phyloP scores from a whole-genome alignment of 2,797 vertebrate genomes.

The Gadopsis marmoratus region DNA sequence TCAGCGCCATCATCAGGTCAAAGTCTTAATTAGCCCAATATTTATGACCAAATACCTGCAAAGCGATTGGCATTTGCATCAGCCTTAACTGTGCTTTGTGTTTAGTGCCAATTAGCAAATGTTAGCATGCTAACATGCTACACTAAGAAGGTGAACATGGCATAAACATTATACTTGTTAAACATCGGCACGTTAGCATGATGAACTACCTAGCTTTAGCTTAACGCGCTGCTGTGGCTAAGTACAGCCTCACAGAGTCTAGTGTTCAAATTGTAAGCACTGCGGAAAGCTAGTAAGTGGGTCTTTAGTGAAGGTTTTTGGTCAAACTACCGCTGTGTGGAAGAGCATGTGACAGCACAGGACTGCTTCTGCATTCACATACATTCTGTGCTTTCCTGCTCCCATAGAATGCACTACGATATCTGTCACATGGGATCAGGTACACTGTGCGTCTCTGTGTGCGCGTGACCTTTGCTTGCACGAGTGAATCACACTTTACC shows the following conservation, averaged over 20 bases:
- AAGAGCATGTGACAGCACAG: background rate
- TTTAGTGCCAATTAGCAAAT: background rate
- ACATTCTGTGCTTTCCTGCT: background rate
- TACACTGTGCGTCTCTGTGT: slow-evolving; percentile 9
- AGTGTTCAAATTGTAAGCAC: too few relatives aligned
- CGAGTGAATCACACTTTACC: slow-evolving; percentile 22
- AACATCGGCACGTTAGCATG: background rate
- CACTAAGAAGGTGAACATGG: background rate
- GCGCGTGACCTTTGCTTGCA: slow-evolving; percentile 48
- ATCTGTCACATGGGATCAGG: slow-evolving; percentile 28
- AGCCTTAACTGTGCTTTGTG: background rate
- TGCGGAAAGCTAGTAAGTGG: background rate
- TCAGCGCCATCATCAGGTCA: too few relatives aligned
- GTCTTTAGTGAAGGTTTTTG: background rate
- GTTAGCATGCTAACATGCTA: background rate
- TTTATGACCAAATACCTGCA: background rate
- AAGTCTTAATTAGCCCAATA: background rate
- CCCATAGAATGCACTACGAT: background rate
- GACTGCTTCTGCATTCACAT: background rate
- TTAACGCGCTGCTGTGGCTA: background rate
- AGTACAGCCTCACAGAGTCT: background rate
- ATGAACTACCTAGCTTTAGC: too few relatives aligned
- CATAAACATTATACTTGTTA: background rate
- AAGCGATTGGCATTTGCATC: background rate
- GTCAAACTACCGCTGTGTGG: background rate